Conservation (phyloP, 2,888 invertebrate species). For the Ochropacha duplaris region DNA sequence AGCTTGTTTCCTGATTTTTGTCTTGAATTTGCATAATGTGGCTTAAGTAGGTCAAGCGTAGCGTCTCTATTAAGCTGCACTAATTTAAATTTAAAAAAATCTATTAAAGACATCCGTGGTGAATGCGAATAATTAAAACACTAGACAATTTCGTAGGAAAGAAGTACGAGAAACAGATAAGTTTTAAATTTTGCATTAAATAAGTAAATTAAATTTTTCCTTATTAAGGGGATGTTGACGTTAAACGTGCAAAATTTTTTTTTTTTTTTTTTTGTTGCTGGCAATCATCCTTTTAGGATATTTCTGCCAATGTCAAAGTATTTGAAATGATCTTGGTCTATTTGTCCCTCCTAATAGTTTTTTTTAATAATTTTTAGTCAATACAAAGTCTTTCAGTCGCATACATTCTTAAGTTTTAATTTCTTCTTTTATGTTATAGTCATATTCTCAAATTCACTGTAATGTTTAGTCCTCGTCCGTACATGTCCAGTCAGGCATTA, state of each 20-base stretch:
- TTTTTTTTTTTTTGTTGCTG: too few relatives aligned
- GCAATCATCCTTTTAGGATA: too few relatives aligned
- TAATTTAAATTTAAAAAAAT: constrained; percentile 39
- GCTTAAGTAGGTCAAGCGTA: neutral
- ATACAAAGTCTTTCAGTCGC: too few relatives aligned
- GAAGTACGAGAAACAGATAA: constrained; percentile 23
- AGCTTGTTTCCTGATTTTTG: neutral
- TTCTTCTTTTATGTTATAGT: too few relatives aligned
- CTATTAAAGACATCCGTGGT: constrained; percentile 25
- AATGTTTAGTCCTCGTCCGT: too few relatives aligned
- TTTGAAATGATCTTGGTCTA: too few relatives aligned
- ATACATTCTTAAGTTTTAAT: too few relatives aligned
- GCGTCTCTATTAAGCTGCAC: constrained; percentile 36
- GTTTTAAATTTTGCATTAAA: constrained; percentile 32
- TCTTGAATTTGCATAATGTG: neutral
- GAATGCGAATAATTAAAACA: constrained; percentile 37
- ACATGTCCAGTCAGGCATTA: too few relatives aligned
- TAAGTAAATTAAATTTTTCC: constrained; percentile 31
- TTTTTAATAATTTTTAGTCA: too few relatives aligned
- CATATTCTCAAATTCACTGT: too few relatives aligned
- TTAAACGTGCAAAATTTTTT: neutral
- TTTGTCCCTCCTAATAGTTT: too few relatives aligned
- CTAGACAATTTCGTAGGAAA: constrained; percentile 18
- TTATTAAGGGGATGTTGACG: constrained; percentile 21
- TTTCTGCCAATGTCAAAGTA: too few relatives aligned